Evolutionary conservation across 2,797 vertebrate genomes (phyloP).

Genomic region (Selene dorsalis): DNA sequence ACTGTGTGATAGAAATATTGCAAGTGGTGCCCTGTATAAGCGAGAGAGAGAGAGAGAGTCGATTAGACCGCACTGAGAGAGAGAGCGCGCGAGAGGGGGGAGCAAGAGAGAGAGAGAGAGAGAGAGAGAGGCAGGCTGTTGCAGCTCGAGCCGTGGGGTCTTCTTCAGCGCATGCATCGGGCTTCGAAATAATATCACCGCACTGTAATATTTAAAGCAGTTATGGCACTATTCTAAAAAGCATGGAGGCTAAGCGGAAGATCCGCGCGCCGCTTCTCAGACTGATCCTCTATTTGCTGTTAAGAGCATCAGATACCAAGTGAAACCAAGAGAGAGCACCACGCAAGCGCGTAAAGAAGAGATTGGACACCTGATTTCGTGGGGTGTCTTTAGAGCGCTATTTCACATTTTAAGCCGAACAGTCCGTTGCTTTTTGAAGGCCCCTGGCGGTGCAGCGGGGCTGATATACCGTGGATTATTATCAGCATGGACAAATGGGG

Average conservation of each 20-base stretch:
- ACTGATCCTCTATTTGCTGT: slow-evolving; percentile 44
- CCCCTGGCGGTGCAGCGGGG: slow-evolving; percentile 40
- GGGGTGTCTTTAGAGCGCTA: slow-evolving; percentile 63
- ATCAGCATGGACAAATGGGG: slow-evolving; percentile 73
- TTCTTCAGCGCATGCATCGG: slow-evolving; percentile 55
- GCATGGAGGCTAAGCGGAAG: slow-evolving; percentile 63
- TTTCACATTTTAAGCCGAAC: slow-evolving; percentile 61
- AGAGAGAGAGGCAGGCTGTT: slow-evolving; percentile 40
- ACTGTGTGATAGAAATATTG: slow-evolving; percentile 70
- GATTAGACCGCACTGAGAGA: slow-evolving; percentile 59
- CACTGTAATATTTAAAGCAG: slow-evolving; percentile 47
- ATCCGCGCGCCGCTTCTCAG: slow-evolving; percentile 37
- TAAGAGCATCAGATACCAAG: slow-evolving; percentile 54
- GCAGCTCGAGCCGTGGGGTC: slow-evolving; percentile 65
- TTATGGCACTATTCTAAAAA: slow-evolving; percentile 31
- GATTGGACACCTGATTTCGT: slow-evolving; percentile 73
- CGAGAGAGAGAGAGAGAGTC: slow-evolving; percentile 34
- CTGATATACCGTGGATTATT: slow-evolving; percentile 70
- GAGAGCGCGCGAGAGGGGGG: slow-evolving; percentile 45
- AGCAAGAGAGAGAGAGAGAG: slow-evolving; percentile 33
- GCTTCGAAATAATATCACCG: slow-evolving; percentile 48
- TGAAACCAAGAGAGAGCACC: slow-evolving; percentile 58
- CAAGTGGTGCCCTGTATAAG: slow-evolving; percentile 53
- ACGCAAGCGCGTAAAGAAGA: slow-evolving; percentile 71
- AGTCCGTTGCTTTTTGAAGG: slow-evolving; percentile 38